phyloP scores from a whole-genome alignment of 2,113 vertebrate species.

The Zosterops japonicus region DNA sequence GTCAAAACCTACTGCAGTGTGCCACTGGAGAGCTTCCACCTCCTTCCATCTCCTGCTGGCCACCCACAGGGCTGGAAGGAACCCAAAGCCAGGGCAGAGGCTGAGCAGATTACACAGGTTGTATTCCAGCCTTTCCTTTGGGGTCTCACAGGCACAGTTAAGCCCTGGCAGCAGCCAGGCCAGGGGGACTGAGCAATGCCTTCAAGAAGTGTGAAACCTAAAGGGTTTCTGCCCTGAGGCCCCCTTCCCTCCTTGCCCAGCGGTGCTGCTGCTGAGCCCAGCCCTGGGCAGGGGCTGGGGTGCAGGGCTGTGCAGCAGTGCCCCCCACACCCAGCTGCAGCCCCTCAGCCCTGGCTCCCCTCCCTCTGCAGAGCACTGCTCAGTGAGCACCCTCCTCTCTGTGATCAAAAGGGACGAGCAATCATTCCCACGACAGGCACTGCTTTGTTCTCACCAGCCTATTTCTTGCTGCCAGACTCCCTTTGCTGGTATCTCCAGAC shows the following conservation, averaged over 20 bases:
- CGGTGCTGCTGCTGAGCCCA: background rate
- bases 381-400: background rate
- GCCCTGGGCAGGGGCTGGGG: background rate
- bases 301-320: accelerated
- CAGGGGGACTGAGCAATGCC: accelerated
- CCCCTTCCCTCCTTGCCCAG: background rate
- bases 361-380: background rate
- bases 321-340: accelerated
- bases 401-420: slow-evolving; percentile 55
- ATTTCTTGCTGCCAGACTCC: slow-evolving; percentile 31
- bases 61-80: slow-evolving; percentile 21
- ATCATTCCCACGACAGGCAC: background rate
- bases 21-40: background rate
- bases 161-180: accelerated
- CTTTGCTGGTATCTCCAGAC: background rate
- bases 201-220: background rate
- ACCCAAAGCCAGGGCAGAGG: background rate
- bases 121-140: background rate
- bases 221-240: background rate
- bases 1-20: background rate
- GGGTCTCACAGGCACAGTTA: background rate
- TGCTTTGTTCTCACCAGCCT: slow-evolving; percentile 28
- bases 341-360: background rate
- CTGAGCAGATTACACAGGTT: background rate
- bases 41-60: background rate